Evolutionary conservation across 2,797 vertebrate genomes (phyloP).

Genomic region (Pantherophis vulpinus): DNA sequence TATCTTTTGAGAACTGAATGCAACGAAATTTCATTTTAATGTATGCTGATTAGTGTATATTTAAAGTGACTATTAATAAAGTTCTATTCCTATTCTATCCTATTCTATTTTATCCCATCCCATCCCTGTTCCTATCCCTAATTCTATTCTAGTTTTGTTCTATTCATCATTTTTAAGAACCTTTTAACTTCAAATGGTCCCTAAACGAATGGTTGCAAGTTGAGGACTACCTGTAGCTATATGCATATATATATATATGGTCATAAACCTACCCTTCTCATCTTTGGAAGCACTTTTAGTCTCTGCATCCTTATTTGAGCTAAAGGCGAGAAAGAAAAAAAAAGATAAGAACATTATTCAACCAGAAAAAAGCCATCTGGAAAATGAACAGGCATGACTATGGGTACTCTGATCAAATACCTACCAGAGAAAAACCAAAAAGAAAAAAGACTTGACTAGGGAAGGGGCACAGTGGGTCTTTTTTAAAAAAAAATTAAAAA

Average conservation of each 20-base stretch:
- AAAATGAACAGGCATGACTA: conserved; percentile 36
- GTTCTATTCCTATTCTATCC: too few species aligned
- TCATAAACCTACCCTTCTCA: conserved; percentile 82
- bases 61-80: too few species aligned
- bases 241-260: not conserved
- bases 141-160: too few species aligned
- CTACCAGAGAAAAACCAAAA: conserved; percentile 65
- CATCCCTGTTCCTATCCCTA: too few species aligned
- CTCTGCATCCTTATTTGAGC: conserved; percentile 82
- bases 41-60: too few species aligned
- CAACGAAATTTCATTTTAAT: too few species aligned
- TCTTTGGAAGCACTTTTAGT: conserved; percentile 80
- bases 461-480: conserved; percentile 37
- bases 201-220: not conserved
- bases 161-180: not conserved
- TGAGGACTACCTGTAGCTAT: not conserved
- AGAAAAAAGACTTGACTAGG: conserved; percentile 53
- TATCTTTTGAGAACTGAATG: too few species aligned
- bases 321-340: conserved; percentile 69
- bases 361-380: not conserved
- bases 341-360: conserved; percentile 50
- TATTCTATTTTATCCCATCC: too few species aligned
- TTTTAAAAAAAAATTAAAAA: conserved; percentile 27
- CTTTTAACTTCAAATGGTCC: not conserved
- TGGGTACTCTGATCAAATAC: conserved; percentile 63